Conservation (phyloP, 2,113 vertebrate species). For the Columba livia region DNA sequence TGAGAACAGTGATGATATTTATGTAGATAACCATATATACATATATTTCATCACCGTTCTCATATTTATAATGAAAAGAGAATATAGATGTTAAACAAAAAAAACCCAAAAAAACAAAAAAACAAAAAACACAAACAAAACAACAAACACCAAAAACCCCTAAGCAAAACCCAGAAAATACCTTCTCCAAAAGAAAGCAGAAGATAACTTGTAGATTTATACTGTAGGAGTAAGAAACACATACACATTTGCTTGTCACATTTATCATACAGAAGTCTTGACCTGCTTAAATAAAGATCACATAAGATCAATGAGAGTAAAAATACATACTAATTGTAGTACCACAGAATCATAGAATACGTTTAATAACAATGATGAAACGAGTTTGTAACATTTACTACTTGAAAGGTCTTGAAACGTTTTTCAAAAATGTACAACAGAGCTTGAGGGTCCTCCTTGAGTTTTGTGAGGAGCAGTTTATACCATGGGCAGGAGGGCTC, state of each 20-base stretch:
- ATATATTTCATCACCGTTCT: not conserved
- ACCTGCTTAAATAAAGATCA: not conserved
- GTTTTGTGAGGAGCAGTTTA: not conserved
- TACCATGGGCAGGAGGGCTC: rapidly evolving
- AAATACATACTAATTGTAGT: not conserved
- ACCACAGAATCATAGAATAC: too few relatives aligned
- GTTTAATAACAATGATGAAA: not conserved
- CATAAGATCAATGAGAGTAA: not conserved
- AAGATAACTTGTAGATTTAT: not conserved
- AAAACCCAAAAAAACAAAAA: not conserved
- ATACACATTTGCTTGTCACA: not conserved
- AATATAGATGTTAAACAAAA: not conserved
- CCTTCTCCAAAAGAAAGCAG: not conserved
- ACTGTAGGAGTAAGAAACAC: not conserved
- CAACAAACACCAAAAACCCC: not conserved
- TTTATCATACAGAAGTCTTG: not conserved
- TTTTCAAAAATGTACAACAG: not conserved
- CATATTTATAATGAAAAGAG: not conserved
- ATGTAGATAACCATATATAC: too few relatives aligned
- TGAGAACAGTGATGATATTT: not conserved
- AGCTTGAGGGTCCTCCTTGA: not conserved
- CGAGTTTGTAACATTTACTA: not conserved
- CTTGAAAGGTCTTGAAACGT: not conserved
- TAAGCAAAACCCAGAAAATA: not conserved
- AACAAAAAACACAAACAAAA: too few relatives aligned